Base-by-base conservation (phyloP, 2,888 invertebrate species). In the Panzeria rudis region DNA sequence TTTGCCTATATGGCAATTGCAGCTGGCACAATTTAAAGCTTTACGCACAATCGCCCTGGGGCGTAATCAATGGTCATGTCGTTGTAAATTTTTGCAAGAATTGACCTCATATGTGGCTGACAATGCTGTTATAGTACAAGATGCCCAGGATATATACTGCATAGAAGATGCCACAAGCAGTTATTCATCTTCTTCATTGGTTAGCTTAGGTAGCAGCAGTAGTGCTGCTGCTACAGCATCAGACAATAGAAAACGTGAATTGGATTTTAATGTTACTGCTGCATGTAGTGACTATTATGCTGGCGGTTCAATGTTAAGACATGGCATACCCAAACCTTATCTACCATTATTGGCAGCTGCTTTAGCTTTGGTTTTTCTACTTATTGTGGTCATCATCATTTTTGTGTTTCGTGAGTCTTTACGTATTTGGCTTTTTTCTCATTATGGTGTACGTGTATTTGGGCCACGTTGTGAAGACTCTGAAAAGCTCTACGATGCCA, bases 401-500 rank as follows among this genome's bases (percentile, higher is more conserved):
- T 97, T 97, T 91, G 95, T 97, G 88, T 97, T 97, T 93, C 95
- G 97, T 88, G 97, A 97, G 89, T 95, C 97, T 35, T 94, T 97
- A 86, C 94, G 97, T 88, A 95, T 97, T 84, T 97, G 97, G 97
- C 94, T 97, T 9, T 97, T 97, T 90, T 95, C 97, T 59, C 95
- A 96, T 87, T 97, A 97, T 93, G 97, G 97, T 13, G 95, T 97
- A 29, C 94, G 97, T 87, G 94, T 97, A 85, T 97, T 97, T 91
- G 94, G 94, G 41, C 95, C 95, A 85, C 94, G 96, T 13, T 95
- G 95, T 84, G 97, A 97, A 91, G 97, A 97, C 89, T 95, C 95
- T 73, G 97, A 97, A 90, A 97, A 97, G 90, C 93, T 97, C 44
- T 98, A 97, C 93, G 98, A 98, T 90, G 98, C 97, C 11, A 97